A percentile compares a stretch with the other conserved stretches of the same genome.
phyloP scores from a whole-genome alignment of 2,113 vertebrate genomes.

The Pristiophorus japonicus region DNA sequence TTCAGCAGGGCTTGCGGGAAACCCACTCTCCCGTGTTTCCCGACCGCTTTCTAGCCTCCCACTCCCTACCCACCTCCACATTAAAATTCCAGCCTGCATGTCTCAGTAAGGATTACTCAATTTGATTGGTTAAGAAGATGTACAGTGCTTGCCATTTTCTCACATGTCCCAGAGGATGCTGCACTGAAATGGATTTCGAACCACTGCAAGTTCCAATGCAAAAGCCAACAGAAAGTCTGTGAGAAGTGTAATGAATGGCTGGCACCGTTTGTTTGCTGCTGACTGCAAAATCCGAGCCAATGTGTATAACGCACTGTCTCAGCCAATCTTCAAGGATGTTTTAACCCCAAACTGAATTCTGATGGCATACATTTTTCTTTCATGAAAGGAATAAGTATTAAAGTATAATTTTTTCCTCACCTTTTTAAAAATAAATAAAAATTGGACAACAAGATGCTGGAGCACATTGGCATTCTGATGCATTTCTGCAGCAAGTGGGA shows the following conservation, averaged over 20 bases:
- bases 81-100: not conserved
- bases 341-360: not conserved
- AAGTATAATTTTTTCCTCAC: too few relatives aligned
- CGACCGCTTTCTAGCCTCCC: too few relatives aligned
- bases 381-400: not conserved
- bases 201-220: too few relatives aligned
- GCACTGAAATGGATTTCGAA: not conserved
- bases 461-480: not conserved
- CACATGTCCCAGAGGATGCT: not conserved
- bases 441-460: not conserved
- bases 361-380: not conserved
- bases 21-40: too few relatives aligned
- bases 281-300: too few relatives aligned
- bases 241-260: too few relatives aligned
- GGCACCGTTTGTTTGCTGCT: too few relatives aligned
- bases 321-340: not conserved
- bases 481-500: not conserved
- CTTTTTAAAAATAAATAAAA: too few relatives aligned
- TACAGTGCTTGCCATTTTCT: not conserved
- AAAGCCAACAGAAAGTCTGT: too few relatives aligned
- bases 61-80: too few relatives aligned
- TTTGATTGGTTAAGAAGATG: not conserved
- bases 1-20: too few relatives aligned
- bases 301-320: not conserved
- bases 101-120: not conserved